A percentile compares a stretch with the other conserved stretches of the same genome.
phyloP scores from a whole-genome alignment of 2,888 invertebrate species.

The Hipparchia sbordonii region DNA sequence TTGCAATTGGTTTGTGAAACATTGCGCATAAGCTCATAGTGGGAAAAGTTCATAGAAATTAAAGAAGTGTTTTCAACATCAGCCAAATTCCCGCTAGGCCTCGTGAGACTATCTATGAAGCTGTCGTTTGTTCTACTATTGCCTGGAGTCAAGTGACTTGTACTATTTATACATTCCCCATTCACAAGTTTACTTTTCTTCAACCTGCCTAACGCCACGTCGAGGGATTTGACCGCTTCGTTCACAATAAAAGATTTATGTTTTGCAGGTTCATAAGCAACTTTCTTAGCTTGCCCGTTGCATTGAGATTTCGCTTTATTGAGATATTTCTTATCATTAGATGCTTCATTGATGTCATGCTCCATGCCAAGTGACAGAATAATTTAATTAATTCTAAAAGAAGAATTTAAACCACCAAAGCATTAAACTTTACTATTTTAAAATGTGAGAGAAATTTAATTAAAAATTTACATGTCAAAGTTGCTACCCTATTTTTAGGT shows the following conservation, averaged over 20 bases:
- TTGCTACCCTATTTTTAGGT: not conserved
- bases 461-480: not conserved
- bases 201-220: slow-evolving; percentile 59
- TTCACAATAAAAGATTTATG: slow-evolving; percentile 63
- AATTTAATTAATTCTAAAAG: slow-evolving; percentile 39
- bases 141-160: slow-evolving; percentile 38
- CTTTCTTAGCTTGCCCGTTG: slow-evolving; percentile 45
- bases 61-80: slow-evolving; percentile 58
- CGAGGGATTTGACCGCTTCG: slow-evolving; percentile 64
- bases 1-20: slow-evolving; percentile 66
- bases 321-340: slow-evolving; percentile 54
- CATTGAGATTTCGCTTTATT: slow-evolving; percentile 59
- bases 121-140: slow-evolving; percentile 48
- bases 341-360: slow-evolving; percentile 47
- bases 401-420: not conserved
- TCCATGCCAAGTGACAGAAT: slow-evolving; percentile 56
- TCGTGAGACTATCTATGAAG: slow-evolving; percentile 54
- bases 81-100: slow-evolving; percentile 44
- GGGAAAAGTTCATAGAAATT: slow-evolving; percentile 74
- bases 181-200: slow-evolving; percentile 66
- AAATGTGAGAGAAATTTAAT: not conserved
- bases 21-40: slow-evolving; percentile 71
- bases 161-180: slow-evolving; percentile 49
- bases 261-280: slow-evolving; percentile 54
- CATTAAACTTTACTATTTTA: not conserved